Evolutionary conservation across 2,113 vertebrate species (phyloP), one percentile per base, ranked within the genome.

Genomic region (Bungarus multicinctus): DNA sequence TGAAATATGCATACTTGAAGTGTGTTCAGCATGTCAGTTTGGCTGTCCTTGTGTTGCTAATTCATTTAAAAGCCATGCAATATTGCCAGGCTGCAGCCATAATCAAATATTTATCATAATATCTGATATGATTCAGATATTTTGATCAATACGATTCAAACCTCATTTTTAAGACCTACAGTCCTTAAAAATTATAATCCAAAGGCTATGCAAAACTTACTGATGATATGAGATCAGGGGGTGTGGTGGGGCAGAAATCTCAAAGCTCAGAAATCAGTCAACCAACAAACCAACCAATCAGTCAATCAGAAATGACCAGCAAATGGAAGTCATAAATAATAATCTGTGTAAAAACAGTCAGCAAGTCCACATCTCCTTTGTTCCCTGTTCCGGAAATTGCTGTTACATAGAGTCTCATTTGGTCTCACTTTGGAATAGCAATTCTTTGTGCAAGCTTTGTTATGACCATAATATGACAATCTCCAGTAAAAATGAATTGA

Each of bases 401-500:
- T 22, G 53, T 43, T 81, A 39, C 27, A 57, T 22, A 34, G 92
- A 74, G 0, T 6, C 45, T n/a, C 14, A 2, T 50, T 64, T 27
- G 22, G 90, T 81, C 2, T 58, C 91, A 92, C 88, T 93, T 90
- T 93, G 11, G 18, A 60, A 89, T 18, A 55, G 12, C 0, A 0
- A 18, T 12, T 10, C 50, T 30, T 94, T 22, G 90, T 47, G 55
- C 6, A 22, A 94, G 87, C 60, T 50, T 14, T 57, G 64, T 45
- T 64, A 92, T 57, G 25, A 52, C 91, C 23, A 54, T 5, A 91
- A 96, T 47, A 25, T 0, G 86, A 95, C 94, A 92, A 87, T 55
- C 94, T 94, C 95, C 27, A 94, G 91, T 95, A 81, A 95, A 89
- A 94, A 74, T 39, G 69, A 64, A 90, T 39, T 43, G 50, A 85